phyloP scores from a whole-genome alignment of 2,797 vertebrate species.

The Crax fasciolata region DNA sequence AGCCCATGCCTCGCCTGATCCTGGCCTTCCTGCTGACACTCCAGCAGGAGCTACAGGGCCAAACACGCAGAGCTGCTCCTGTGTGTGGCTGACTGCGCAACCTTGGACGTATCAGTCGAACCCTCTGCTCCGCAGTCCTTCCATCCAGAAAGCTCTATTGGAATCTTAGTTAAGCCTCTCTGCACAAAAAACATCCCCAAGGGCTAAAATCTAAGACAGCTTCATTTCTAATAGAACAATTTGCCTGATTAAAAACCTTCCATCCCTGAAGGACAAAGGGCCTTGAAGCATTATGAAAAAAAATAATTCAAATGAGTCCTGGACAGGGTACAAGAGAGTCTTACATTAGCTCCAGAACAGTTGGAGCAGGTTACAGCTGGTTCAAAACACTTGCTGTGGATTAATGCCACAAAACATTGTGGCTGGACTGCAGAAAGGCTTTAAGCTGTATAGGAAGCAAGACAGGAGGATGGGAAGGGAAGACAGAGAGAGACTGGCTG shows the following conservation, averaged over 20 bases:
- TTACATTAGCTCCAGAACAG: neutral
- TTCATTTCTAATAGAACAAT: slow-evolving; percentile 55
- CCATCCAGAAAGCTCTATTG: neutral
- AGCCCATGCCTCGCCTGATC: neutral
- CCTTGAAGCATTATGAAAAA: neutral
- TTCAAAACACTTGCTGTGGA: neutral
- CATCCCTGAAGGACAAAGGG: slow-evolving; percentile 55
- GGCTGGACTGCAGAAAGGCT: neutral
- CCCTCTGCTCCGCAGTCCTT: neutral
- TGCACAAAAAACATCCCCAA: slow-evolving; percentile 25
- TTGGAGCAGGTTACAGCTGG: neutral
- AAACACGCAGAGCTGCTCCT: fast-evolving
- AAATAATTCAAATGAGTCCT: neutral
- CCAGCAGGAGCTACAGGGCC: neutral
- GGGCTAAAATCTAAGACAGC: slow-evolving; percentile 34
- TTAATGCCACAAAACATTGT: neutral
- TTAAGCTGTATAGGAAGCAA: neutral
- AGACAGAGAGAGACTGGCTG: neutral
- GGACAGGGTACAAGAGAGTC: neutral
- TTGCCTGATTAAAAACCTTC: slow-evolving; percentile 54
- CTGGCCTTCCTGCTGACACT: neutral
- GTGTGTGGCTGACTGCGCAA: neutral
- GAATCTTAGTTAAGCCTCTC: slow-evolving; percentile 28
- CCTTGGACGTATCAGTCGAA: neutral
- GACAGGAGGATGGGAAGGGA: neutral